phyloP scores from a whole-genome alignment of 2,888 invertebrate genomes.

The Auanema freiburgensis region DNA sequence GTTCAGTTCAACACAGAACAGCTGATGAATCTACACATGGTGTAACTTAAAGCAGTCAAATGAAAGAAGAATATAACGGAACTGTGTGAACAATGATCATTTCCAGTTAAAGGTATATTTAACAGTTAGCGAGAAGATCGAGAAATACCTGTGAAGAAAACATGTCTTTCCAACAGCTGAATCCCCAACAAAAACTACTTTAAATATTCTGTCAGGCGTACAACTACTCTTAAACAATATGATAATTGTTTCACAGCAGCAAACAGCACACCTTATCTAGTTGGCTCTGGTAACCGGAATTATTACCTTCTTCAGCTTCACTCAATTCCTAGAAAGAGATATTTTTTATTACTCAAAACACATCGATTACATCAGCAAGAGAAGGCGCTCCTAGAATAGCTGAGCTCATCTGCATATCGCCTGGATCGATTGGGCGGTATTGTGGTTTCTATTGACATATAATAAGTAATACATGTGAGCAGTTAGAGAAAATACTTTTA shows the following conservation, averaged over 20 bases:
- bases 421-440: constrained; percentile 41
- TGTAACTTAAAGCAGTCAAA: too few relatives aligned
- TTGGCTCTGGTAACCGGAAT: neutral
- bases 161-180: constrained; percentile 71
- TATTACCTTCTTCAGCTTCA: constrained; percentile 16
- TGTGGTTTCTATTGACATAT: constrained; percentile 24
- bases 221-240: constrained; percentile 39
- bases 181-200: constrained; percentile 71
- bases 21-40: too few relatives aligned
- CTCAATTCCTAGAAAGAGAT: constrained; percentile 10
- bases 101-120: neutral
- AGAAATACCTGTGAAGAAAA: constrained; percentile 68
- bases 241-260: neutral
- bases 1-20: too few relatives aligned
- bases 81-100: too few relatives aligned
- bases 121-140: neutral
- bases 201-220: constrained; percentile 68
- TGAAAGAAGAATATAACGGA: too few relatives aligned
- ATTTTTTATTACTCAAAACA: neutral
- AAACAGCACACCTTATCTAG: neutral
- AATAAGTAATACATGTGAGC: too few relatives aligned
- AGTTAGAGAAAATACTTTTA: too few relatives aligned
- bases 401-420: constrained; percentile 3
- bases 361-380: constrained; percentile 22
- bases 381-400: constrained; percentile 11